Percentiles rank a stretch among this genome's conserved stretches.
Evolutionary conservation across 2,888 invertebrate species (phyloP).

Genomic region (Orchestes rusci): DNA sequence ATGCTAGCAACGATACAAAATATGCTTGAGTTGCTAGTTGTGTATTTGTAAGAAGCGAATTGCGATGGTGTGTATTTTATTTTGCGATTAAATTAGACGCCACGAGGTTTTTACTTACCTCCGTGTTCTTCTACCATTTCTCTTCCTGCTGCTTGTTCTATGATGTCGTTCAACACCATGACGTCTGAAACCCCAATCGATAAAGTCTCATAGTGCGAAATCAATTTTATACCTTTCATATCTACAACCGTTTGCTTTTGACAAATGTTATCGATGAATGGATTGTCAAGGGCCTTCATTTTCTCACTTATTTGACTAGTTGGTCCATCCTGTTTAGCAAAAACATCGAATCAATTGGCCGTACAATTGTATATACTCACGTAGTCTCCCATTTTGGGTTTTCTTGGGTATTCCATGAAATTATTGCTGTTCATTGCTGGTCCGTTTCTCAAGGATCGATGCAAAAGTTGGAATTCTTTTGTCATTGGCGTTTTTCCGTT

Average conservation of each 20-base stretch:
- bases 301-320: slow-evolving; percentile 75
- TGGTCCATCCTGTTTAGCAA: slow-evolving; percentile 61
- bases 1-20: slow-evolving; percentile 26
- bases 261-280: slow-evolving; percentile 70
- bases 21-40: slow-evolving; percentile 29
- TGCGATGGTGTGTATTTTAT: slow-evolving; percentile 43
- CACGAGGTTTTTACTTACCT: slow-evolving; percentile 62
- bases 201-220: slow-evolving; percentile 1
- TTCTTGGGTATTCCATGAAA: slow-evolving; percentile 56
- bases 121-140: slow-evolving; percentile 81
- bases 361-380: slow-evolving; percentile 47
- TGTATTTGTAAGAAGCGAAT: slow-evolving; percentile 39
- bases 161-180: slow-evolving; percentile 94
- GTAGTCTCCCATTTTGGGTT: slow-evolving; percentile 63
- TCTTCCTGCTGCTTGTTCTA: slow-evolving; percentile 88
- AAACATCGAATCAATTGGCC: no score
- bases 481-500: slow-evolving; percentile 61
- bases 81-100: background rate
- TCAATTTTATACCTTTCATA: slow-evolving; percentile 55
- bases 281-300: slow-evolving; percentile 83
- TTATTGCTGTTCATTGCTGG: slow-evolving; percentile 51
- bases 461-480: slow-evolving; percentile 77
- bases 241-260: slow-evolving; percentile 87
- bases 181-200: slow-evolving; percentile 61
- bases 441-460: slow-evolving; percentile 62